Conservation (phyloP, 2,888 invertebrate species). For the Drosophila parthenogenetica region DNA sequence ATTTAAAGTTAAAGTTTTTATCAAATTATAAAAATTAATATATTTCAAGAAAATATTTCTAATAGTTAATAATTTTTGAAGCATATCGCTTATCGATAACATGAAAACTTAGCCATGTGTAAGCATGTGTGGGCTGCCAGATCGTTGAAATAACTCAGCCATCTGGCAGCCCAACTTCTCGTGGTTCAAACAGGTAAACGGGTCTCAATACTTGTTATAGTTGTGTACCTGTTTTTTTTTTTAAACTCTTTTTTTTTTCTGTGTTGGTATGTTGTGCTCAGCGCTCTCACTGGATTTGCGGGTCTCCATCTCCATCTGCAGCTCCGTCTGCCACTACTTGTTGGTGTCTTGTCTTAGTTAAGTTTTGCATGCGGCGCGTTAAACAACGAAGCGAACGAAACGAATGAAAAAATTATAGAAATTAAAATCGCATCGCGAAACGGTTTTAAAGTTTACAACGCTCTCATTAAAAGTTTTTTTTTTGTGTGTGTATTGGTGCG, state of each 20-base stretch:
- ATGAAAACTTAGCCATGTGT: not conserved
- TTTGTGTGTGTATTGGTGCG: conserved; percentile 13
- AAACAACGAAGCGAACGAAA: conserved; percentile 41
- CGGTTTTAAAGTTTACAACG: conserved; percentile 13
- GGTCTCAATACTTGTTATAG: conserved; percentile 54
- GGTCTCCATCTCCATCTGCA: conserved; percentile 23
- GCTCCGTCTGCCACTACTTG: conserved; percentile 11
- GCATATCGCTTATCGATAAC: no score
- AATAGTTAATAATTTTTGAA: no score
- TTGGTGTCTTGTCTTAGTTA: conserved; percentile 39
- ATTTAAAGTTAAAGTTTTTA: no score
- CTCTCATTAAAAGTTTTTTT: conserved; percentile 13
- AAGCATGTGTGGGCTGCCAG: conserved; percentile 26
- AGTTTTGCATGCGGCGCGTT: conserved; percentile 65
- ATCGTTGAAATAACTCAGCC: conserved; percentile 7
- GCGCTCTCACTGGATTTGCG: conserved; percentile 39
- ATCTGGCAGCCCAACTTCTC: conserved; percentile 32
- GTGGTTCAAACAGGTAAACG: conserved; percentile 50
- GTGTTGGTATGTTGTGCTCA: conserved; percentile 16
- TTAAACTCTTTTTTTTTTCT: conserved; percentile 9
- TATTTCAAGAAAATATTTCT: no score
- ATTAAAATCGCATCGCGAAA: conserved; percentile 36
- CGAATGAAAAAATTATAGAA: not conserved
- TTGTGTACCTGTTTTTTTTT: conserved; percentile 56
- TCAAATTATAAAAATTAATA: no score